A percentile compares a stretch with the other conserved stretches of the same genome.
phyloP scores from a whole-genome alignment of 1,140 invertebrate species.

The Drosophila melanogaster region DNA sequence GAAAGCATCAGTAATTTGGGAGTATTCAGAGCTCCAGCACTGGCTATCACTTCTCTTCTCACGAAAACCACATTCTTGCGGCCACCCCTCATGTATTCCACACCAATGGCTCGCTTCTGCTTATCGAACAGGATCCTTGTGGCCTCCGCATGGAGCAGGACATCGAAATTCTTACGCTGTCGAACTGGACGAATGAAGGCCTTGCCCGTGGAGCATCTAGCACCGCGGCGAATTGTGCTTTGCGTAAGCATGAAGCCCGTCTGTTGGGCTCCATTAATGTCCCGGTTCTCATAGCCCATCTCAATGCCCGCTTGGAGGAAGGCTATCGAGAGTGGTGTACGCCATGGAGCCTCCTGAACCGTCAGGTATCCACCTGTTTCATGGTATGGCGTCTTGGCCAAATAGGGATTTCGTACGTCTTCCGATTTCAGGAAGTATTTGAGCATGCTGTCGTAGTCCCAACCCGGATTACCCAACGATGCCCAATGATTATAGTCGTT shows the following conservation, averaged over 20 bases:
- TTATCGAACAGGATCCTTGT: slow-evolving; percentile 89
- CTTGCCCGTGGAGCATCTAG: slow-evolving; percentile 94
- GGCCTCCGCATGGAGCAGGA: slow-evolving; percentile 92
- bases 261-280: slow-evolving; percentile 93
- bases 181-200: slow-evolving; percentile 93
- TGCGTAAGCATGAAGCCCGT: slow-evolving; percentile 94
- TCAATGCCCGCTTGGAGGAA: slow-evolving; percentile 93
- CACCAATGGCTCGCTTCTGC: slow-evolving; percentile 90
- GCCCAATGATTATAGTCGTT: slow-evolving; percentile 97
- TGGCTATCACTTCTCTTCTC: slow-evolving; percentile 91
- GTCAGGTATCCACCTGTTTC: slow-evolving; percentile 92
- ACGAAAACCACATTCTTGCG: slow-evolving; percentile 88
- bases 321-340: slow-evolving; percentile 91
- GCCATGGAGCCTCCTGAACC: slow-evolving; percentile 93
- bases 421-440: slow-evolving; percentile 96
- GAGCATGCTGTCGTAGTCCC: slow-evolving; percentile 94
- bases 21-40: slow-evolving; percentile 92
- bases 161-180: slow-evolving; percentile 91
- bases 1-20: slow-evolving; percentile 96
- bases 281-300: slow-evolving; percentile 91
- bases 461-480: slow-evolving; percentile 92
- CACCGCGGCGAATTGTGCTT: slow-evolving; percentile 93
- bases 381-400: slow-evolving; percentile 90
- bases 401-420: slow-evolving; percentile 93
- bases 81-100: slow-evolving; percentile 90